Evolutionary conservation across 2,797 vertebrate genomes (phyloP).

Genomic region (Trichosurus vulpecula): DNA sequence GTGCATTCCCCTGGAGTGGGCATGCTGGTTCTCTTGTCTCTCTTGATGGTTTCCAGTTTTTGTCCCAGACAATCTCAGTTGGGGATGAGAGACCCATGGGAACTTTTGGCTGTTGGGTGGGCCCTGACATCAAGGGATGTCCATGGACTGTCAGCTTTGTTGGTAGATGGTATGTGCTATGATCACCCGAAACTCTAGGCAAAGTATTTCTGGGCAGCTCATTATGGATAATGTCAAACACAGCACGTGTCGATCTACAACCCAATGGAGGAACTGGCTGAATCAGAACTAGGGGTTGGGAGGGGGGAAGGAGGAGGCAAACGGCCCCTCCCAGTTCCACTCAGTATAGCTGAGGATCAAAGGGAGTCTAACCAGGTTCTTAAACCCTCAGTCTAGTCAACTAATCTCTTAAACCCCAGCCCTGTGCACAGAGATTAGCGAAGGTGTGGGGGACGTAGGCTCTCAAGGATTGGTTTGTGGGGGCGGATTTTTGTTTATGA

Average conservation of each 20-base stretch:
- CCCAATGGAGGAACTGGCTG: neutral
- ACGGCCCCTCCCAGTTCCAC: neutral
- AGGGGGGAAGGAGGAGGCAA: neutral
- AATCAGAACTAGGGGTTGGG: neutral
- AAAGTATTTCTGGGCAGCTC: neutral
- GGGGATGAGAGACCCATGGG: neutral
- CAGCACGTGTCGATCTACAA: neutral
- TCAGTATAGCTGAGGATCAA: neutral
- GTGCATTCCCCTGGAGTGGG: neutral
- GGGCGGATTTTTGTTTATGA: conserved; percentile 69
- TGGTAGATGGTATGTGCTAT: neutral
- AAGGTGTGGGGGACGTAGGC: conserved; percentile 65
- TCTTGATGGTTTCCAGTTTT: neutral
- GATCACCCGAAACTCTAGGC: neutral
- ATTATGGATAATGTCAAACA: neutral
- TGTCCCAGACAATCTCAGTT: neutral
- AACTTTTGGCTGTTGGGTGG: neutral
- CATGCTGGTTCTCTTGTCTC: neutral
- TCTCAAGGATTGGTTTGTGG: conserved; percentile 76
- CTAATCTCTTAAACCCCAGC: conserved; percentile 69
- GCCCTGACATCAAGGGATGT: neutral
- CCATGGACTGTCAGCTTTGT: neutral
- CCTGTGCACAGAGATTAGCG: conserved; percentile 12
- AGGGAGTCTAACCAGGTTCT: conserved; percentile 46
- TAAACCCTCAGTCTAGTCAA: conserved; percentile 32